Evolutionary conservation across 1,140 invertebrate genomes (phyloP), one percentile per base, ranked within the genome.

Genomic region (Carcinoscorpius rotundicauda): DNA sequence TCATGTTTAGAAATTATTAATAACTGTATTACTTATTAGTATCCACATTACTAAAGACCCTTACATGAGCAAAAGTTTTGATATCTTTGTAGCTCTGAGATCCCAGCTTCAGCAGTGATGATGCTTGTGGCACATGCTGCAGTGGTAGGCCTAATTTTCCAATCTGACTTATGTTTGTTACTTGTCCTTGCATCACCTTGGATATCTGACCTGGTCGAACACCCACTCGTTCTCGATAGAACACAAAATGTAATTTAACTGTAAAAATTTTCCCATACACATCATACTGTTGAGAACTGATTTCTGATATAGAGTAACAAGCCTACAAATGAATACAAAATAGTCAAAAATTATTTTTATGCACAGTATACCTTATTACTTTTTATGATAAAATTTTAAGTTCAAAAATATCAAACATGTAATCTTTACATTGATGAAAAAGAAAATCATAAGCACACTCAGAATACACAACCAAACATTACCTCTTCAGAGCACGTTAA

Each of bases 201-300:
- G 91, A 91, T 55, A 98, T 92, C 76, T 97, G 92, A 9, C 96
- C 97, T 0, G 95, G 91, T 72, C 95, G 81, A 10, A 99, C 91
- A 4, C 97, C 97, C 0, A 97, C 93, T 50, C 94, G 81, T 76
- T 99, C 97, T 76, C 97, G 97, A 78, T 99, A 99, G 77, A 97
- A 96, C 51, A 98, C 89, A 74, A 98, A 98, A 75, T 98, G 95
- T 57, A 99, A 79, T 78, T 99, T 99, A 10, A 98, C 84, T 0
- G 97, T 99, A 78, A 99, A 98, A 71, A 99, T 98, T 80, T 99
- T 99, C 4, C 95, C 95, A 76, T 89, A 99, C 73, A 96, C 89
- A 80, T 99, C 97, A 76, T 91, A 97, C 77, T 97, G 95, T 78
- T 98, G 95, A 49, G 94, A 88, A 10, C 87, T 87, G 74, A 78